Evolutionary conservation across 1,140 invertebrate species (phyloP).

Genomic region (Physella acuta): DNA sequence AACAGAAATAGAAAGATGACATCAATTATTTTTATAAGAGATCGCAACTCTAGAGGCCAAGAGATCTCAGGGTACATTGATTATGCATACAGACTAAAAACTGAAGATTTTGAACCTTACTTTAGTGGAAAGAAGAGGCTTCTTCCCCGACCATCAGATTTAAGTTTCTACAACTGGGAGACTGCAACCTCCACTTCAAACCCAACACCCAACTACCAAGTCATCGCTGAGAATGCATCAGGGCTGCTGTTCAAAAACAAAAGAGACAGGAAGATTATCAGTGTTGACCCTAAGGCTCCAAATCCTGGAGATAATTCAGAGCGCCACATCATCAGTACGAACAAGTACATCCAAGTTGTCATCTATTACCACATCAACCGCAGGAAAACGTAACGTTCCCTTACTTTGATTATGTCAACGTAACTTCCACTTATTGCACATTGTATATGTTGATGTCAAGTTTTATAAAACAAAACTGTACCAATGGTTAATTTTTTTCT

Average conservation of each 20-base stretch:
- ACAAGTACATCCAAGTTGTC: slow-evolving; percentile 59
- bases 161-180: slow-evolving; percentile 74
- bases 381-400: slow-evolving; percentile 57
- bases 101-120: slow-evolving; percentile 74
- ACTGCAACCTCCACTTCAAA: slow-evolving; percentile 68
- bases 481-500: too few species aligned
- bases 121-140: slow-evolving; percentile 69
- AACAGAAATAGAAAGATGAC: slow-evolving; percentile 69
- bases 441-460: too few species aligned
- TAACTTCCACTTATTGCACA: too few species aligned
- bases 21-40: slow-evolving; percentile 74
- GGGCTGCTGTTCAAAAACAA: slow-evolving; percentile 69
- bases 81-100: slow-evolving; percentile 70
- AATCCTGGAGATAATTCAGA: slow-evolving; percentile 60
- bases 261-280: slow-evolving; percentile 61
- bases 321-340: slow-evolving; percentile 51
- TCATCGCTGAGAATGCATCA: slow-evolving; percentile 67
- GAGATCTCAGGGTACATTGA: slow-evolving; percentile 80
- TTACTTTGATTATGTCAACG: too few species aligned
- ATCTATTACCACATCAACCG: slow-evolving; percentile 61
- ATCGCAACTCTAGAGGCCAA: slow-evolving; percentile 67
- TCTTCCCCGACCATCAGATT: slow-evolving; percentile 67
- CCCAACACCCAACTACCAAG: slow-evolving; percentile 71
- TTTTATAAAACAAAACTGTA: too few species aligned
- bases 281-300: slow-evolving; percentile 61